Evolutionary conservation across 2,888 invertebrate species (phyloP), one percentile per base, ranked within the genome.

Genomic region (Drosophila yooni): DNA sequence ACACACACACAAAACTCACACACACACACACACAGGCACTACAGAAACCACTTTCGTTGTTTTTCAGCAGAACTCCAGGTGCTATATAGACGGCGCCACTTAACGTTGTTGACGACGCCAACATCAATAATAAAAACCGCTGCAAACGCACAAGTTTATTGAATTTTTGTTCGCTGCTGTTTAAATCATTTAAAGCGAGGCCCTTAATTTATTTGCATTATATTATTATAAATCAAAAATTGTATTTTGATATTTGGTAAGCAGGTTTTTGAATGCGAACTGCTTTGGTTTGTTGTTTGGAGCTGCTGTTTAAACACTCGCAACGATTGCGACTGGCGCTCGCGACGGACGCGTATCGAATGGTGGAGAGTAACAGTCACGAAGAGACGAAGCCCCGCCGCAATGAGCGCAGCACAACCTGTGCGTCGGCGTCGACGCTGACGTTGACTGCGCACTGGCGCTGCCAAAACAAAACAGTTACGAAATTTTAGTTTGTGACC

Each of bases 261-360:
- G 68, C 78, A 51, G 79, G 74, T 80, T 79, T 71, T 43, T n/a
- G 13, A 27, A 18, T 40, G 40, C 48, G 52, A 52, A 18, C 50
- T 50, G 38, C 21, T 67, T 53, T 69, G 43, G 27, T 59, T 56
- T 64, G 46, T 65, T 53, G 48, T 52, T 31, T 64, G 46, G n/a
- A 50, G 52, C 36, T 57, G 58, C 18, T 21, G 21, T 66, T 69
- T 61, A 8, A 27, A 68, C 70, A 74, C 81, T 72, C 77, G 80
- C 88, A 74, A 88, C 74, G 77, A 38, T 33, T 74, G 79, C 79
- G 82, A 79, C 82, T 83, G 70, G 64, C 81, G 81, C 79, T 82
- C 77, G 71, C 89, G 77, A 82, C 91, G 79, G 74, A 84, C 91
- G 83, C 89, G 81, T 77, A 75, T 75, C 91, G 87, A 89, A 91